Percentiles rank a stretch among this genome's conserved stretches.
Conservation (phyloP, 1,140 invertebrate species). For the Drosophila pruinosa region DNA sequence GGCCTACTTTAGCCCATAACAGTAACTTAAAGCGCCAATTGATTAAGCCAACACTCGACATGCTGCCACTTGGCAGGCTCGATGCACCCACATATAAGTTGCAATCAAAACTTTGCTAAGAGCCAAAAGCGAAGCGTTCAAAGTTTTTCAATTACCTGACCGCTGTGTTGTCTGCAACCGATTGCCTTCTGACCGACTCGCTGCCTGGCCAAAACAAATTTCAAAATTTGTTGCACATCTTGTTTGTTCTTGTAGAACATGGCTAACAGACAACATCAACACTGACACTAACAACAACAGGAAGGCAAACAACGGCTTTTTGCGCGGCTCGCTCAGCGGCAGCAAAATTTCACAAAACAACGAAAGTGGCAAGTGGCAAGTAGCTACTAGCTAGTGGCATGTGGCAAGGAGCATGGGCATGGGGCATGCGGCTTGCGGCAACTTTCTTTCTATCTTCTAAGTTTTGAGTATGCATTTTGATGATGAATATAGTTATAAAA, state of each 20-base stretch:
- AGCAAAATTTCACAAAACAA: constrained; percentile 48
- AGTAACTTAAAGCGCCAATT: constrained; percentile 57
- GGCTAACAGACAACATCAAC: constrained; percentile 1
- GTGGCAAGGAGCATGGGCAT: constrained; percentile 13
- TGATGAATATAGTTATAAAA: constrained; percentile 49
- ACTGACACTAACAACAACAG: constrained; percentile 1
- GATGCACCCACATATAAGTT: constrained; percentile 9
- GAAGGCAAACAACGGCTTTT: constrained; percentile 7
- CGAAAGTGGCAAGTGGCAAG: constrained; percentile 33
- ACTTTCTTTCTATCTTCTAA: constrained; percentile 16
- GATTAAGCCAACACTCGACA: constrained; percentile 49
- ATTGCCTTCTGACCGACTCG: constrained; percentile 26
- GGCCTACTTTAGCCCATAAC: constrained; percentile 38
- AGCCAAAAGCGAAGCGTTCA: constrained; percentile 47
- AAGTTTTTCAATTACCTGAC: constrained; percentile 79
- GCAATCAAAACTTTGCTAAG: constrained; percentile 61
- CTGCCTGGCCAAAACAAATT: constrained; percentile 42
- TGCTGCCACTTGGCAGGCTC: background rate
- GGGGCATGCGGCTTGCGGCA: constrained; percentile 1
- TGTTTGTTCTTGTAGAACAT: constrained; percentile 28
- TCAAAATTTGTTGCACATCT: constrained; percentile 38
- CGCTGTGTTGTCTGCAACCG: constrained; percentile 26
- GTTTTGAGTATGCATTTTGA: constrained; percentile 21
- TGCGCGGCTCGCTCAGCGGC: constrained; percentile 14
- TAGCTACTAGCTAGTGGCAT: constrained; percentile 7